Percentiles rank a stretch among this genome's conserved stretches.
phyloP scores from a whole-genome alignment of 2,888 invertebrate genomes.

The Oscheius sp. region DNA sequence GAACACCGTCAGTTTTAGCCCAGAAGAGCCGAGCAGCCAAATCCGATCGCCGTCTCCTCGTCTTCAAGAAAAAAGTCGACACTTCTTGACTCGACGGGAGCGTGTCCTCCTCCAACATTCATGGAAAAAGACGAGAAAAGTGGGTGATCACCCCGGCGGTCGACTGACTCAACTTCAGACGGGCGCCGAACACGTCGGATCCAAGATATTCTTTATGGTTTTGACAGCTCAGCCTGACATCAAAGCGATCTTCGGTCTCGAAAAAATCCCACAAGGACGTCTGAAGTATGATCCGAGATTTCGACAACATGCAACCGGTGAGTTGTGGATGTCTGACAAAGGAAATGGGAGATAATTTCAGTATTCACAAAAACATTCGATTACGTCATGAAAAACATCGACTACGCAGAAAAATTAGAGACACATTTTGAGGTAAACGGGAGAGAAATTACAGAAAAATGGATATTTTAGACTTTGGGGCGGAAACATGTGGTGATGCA shows the following conservation, averaged over 20 bases:
- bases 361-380: slow-evolving; percentile 68
- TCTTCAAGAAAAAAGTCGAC: slow-evolving; percentile 26
- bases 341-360: slow-evolving; percentile 16
- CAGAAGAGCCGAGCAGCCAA: background rate
- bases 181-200: slow-evolving; percentile 68
- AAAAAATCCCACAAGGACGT: slow-evolving; percentile 69
- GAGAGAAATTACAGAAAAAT: background rate
- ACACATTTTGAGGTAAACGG: slow-evolving; percentile 63
- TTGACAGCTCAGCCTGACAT: slow-evolving; percentile 70
- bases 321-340: background rate
- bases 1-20: background rate
- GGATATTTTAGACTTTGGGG: slow-evolving; percentile 59
- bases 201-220: slow-evolving; percentile 70
- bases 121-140: slow-evolving; percentile 69
- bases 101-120: slow-evolving; percentile 67
- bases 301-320: slow-evolving; percentile 59
- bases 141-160: slow-evolving; percentile 27
- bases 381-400: slow-evolving; percentile 68
- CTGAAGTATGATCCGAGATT: slow-evolving; percentile 68
- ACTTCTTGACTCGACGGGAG: slow-evolving; percentile 64
- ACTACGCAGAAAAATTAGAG: slow-evolving; percentile 66
- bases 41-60: slow-evolving; percentile 21
- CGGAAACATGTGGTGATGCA: slow-evolving; percentile 68
- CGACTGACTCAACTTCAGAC: slow-evolving; percentile 43
- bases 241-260: slow-evolving; percentile 68